These are phyloP conservation scores for Polymixis flavicincta DNA, from an alignment of 2,888 invertebrate genomes.

Conservation along the genomic window DNA sequence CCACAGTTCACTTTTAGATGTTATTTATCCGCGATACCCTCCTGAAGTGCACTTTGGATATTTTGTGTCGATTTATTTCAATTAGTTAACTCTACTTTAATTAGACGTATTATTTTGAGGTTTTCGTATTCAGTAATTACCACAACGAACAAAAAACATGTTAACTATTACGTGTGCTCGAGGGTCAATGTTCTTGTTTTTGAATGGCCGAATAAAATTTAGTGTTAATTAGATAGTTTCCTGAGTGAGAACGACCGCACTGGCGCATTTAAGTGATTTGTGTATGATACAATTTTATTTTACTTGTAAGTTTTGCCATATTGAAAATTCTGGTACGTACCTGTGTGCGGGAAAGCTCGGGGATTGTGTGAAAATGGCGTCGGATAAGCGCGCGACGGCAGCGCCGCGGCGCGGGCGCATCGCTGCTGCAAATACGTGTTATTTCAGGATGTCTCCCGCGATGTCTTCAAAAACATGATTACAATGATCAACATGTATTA, in stretches of 20 bases:
- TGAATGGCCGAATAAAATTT: slow-evolving; percentile 68
- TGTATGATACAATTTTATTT: slow-evolving; percentile 54
- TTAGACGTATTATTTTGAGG: slow-evolving; percentile 68
- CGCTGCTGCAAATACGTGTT: slow-evolving; percentile 87
- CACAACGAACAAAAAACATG: slow-evolving; percentile 88
- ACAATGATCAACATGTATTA: slow-evolving; percentile 70
- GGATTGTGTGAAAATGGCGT: slow-evolving; percentile 89
- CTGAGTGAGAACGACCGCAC: slow-evolving; percentile 39
- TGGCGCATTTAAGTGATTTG: slow-evolving; percentile 44
- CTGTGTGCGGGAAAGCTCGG: slow-evolving; percentile 89
- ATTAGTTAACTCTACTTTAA: slow-evolving; percentile 66
- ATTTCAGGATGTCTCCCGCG: slow-evolving; percentile 91
- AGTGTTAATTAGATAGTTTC: slow-evolving; percentile 57
- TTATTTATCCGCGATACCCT: slow-evolving; percentile 79
- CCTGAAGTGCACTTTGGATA: slow-evolving; percentile 63
- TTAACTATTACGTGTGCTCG: slow-evolving; percentile 88
- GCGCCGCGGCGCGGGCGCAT: slow-evolving; percentile 87
- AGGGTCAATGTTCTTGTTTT: slow-evolving; percentile 86
- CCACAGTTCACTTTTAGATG: slow-evolving; percentile 86
- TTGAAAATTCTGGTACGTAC: slow-evolving; percentile 79
- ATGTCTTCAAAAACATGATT: slow-evolving; percentile 85
- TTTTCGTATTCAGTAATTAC: slow-evolving; percentile 80
- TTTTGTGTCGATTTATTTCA: slow-evolving; percentile 64
- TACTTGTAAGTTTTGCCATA: slow-evolving; percentile 59
- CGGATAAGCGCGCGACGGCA: slow-evolving; percentile 82